A percentile compares a stretch with the other conserved stretches of the same genome.
Evolutionary conservation across 2,113 vertebrate species (phyloP).

Genomic region (Sylvilagus bachmani): DNA sequence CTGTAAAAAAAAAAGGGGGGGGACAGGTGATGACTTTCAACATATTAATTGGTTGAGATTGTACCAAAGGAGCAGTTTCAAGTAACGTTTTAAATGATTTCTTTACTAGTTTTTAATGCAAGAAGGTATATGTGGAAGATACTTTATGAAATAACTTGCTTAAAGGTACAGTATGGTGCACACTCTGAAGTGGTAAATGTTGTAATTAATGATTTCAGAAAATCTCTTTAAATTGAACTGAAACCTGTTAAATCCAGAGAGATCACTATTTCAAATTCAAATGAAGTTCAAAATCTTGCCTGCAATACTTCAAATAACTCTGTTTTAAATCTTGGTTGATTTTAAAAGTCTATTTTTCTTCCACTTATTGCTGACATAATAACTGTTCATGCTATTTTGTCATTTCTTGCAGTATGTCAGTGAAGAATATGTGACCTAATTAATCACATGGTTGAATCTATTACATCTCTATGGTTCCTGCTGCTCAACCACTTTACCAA

Average conservation of each 20-base stretch:
- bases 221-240: constrained; percentile 40
- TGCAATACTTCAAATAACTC: constrained; percentile 35
- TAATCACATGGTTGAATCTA: constrained; percentile 41
- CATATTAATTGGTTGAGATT: constrained; percentile 11
- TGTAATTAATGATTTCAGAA: constrained; percentile 34
- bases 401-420: constrained; percentile 57
- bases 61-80: constrained; percentile 13
- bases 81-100: constrained; percentile 53
- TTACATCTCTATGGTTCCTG: constrained; percentile 43
- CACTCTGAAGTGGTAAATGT: constrained; percentile 23
- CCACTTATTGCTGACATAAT: not conserved
- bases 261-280: constrained; percentile 35
- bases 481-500: constrained; percentile 47
- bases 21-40: constrained; percentile 1
- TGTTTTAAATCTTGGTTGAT: constrained; percentile 60
- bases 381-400: constrained; percentile 42
- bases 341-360: constrained; percentile 17
- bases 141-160: constrained; percentile 55
- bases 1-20: constrained; percentile 17
- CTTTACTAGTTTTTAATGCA: constrained; percentile 51
- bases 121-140: constrained; percentile 35
- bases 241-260: constrained; percentile 37
- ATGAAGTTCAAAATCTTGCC: constrained; percentile 40
- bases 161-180: constrained; percentile 44
- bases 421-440: constrained; percentile 14